These are phyloP conservation scores for Heliopora coerulea DNA, from an alignment of 92 coral and sea anemone species.

Conservation along the genomic window DNA sequence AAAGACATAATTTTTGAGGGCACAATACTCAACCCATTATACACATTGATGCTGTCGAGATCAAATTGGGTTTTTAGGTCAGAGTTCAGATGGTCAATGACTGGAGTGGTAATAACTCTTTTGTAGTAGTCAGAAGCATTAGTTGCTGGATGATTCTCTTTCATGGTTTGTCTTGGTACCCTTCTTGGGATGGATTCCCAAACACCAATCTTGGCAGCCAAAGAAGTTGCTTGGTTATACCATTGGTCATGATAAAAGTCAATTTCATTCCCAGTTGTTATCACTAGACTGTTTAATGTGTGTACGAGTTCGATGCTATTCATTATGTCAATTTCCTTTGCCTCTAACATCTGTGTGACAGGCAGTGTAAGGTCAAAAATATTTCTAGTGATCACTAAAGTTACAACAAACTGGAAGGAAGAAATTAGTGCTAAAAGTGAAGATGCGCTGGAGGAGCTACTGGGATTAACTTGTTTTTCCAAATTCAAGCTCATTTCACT, in stretches of 20 bases:
- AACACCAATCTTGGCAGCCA: not conserved
- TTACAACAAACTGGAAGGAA: constrained; percentile 2
- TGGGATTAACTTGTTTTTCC: not conserved
- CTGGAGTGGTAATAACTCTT: no score
- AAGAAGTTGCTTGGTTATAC: not conserved
- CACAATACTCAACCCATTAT: no score
- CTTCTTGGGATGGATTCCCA: not conserved
- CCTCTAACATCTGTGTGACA: constrained; percentile 4
- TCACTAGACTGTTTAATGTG: not conserved
- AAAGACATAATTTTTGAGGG: no score
- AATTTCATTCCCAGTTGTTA: not conserved
- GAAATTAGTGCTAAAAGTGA: not conserved
- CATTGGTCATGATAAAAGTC: constrained; percentile 5
- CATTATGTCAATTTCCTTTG: not conserved
- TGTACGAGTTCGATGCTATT: not conserved
- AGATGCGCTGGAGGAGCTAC: not conserved
- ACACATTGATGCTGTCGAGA: no score
- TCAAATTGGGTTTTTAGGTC: not conserved
- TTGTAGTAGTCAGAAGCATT: not conserved
- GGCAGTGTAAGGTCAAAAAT: not conserved
- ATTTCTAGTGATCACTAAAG: constrained; percentile 4
- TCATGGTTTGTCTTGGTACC: not conserved
- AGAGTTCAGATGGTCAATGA: no score
- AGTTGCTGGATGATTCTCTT: not conserved
- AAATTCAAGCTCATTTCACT: not conserved